Percentiles rank a stretch among this genome's conserved stretches.
These are phyloP conservation scores for Fissipunctia ypsillon DNA, from an alignment of 2,888 invertebrate genomes.

Conservation along the genomic window DNA sequence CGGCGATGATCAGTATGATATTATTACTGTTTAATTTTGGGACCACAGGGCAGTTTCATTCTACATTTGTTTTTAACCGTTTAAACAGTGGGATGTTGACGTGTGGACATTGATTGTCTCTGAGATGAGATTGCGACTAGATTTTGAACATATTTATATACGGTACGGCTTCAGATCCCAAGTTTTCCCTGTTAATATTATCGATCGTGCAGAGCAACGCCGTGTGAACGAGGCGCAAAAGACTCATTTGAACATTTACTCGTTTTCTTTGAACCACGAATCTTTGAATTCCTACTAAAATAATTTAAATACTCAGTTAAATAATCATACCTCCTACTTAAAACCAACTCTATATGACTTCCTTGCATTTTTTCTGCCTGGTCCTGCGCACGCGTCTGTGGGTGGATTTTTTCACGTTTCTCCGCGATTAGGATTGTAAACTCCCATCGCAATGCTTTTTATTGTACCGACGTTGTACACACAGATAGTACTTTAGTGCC, in stretches of 20 bases:
- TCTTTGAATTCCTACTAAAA: not conserved
- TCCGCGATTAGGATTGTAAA: slow-evolving; percentile 83
- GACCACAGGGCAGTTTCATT: no score
- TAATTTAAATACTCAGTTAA: not conserved
- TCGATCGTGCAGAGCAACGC: no score
- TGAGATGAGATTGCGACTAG: no score
- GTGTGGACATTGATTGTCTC: no score
- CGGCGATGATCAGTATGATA: no score
- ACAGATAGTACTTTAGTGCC: slow-evolving; percentile 40
- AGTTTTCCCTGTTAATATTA: no score
- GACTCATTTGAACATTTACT: not conserved
- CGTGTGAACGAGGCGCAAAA: no score
- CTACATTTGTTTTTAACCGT: no score
- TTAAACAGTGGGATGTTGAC: no score
- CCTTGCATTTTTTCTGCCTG: slow-evolving; percentile 69
- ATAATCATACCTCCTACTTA: not conserved
- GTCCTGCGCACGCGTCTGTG: slow-evolving; percentile 85
- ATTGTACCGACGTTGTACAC: slow-evolving; percentile 74
- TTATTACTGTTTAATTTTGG: no score
- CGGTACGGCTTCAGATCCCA: no score
- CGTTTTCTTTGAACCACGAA: not conserved
- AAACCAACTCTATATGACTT: slow-evolving; percentile 74
- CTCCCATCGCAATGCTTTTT: slow-evolving; percentile 80
- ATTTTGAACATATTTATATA: no score
- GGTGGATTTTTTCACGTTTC: slow-evolving; percentile 89